Conservation (phyloP, 2,888 invertebrate species). For the Choreutis nemorana region DNA sequence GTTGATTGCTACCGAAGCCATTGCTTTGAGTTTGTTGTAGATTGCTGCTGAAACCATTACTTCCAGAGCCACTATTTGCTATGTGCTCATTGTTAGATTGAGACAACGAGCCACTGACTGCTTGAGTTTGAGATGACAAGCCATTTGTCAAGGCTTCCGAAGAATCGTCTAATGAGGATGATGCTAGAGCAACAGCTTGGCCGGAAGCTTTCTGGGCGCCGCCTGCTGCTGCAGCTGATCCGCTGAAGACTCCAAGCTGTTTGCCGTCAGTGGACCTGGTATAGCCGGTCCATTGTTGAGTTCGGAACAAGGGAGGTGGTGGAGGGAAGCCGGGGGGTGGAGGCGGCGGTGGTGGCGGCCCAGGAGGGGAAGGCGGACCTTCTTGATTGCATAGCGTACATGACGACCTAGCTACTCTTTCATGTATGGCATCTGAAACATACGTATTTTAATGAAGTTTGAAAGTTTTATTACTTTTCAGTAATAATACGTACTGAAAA, state of each 20-base stretch:
- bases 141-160: too few relatives aligned
- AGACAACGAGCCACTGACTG: too few relatives aligned
- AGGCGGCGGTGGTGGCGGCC: constrained; percentile 9
- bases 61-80: too few relatives aligned
- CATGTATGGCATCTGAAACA: constrained; percentile 18
- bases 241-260: constrained; percentile 32
- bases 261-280: constrained; percentile 22
- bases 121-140: too few relatives aligned
- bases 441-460: background rate
- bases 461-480: background rate
- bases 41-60: too few relatives aligned
- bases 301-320: constrained; percentile 21
- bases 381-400: constrained; percentile 14
- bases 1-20: too few relatives aligned
- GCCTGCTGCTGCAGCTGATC: constrained; percentile 25
- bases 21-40: too few relatives aligned
- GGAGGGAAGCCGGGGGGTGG: constrained; percentile 12
- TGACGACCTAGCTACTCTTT: constrained; percentile 22
- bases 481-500: background rate
- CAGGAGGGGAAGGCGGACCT: constrained; percentile 10
- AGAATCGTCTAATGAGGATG: too few relatives aligned
- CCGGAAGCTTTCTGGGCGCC: constrained; percentile 18
- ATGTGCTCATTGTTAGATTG: too few relatives aligned
- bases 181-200: constrained; percentile 27
- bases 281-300: constrained; percentile 38